phyloP scores from a whole-genome alignment of 2,797 vertebrate species.

The Apodemus agrarius region DNA sequence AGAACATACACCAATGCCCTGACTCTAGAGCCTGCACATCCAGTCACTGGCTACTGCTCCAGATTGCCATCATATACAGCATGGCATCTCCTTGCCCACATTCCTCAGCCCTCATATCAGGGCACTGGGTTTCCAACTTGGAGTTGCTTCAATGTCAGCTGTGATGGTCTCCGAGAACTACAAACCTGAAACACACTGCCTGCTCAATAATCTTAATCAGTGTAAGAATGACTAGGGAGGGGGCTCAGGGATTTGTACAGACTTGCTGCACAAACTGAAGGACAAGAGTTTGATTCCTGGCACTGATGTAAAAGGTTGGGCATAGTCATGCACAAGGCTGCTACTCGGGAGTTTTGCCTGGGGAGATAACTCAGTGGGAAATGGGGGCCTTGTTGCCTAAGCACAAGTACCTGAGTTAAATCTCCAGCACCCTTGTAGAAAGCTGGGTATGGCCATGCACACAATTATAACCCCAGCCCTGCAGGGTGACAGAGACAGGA shows the following conservation, averaged over 20 bases:
- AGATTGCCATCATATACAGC: neutral
- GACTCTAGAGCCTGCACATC: neutral
- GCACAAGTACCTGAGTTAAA: neutral
- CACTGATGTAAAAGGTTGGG: neutral
- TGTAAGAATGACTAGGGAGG: rapidly evolving
- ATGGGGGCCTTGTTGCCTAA: neutral
- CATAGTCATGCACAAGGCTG: neutral
- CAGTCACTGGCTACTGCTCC: rapidly evolving
- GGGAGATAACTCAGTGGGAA: neutral
- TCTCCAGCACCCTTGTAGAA: neutral
- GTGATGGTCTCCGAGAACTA: neutral
- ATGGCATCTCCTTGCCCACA: neutral
- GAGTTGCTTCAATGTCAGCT: neutral
- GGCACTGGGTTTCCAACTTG: neutral
- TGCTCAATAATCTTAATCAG: neutral
- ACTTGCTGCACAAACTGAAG: neutral
- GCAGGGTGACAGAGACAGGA: too few species aligned
- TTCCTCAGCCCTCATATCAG: rapidly evolving
- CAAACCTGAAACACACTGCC: neutral
- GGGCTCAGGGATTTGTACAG: neutral
- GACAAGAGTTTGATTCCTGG: neutral
- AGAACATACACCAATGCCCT: neutral
- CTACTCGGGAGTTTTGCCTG: rapidly evolving
- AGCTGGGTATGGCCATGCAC: neutral
- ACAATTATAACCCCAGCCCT: neutral